These are phyloP conservation scores for Callyntrura guangdongensis DNA, from an alignment of 2,888 invertebrate genomes.

Conservation along the genomic window DNA sequence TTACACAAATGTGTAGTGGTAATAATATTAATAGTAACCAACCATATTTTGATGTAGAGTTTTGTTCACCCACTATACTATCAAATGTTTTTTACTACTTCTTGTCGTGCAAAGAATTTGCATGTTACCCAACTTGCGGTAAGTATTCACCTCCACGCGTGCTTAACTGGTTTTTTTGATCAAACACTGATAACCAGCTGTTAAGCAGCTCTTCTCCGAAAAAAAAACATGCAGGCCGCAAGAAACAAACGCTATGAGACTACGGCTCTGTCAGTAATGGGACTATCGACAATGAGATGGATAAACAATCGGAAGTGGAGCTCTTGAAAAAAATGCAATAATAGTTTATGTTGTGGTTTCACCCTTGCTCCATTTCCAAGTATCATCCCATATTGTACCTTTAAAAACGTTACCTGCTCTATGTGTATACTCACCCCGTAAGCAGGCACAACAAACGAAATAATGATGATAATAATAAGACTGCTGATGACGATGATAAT, in stretches of 20 bases:
- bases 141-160: constrained; percentile 18
- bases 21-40: constrained; percentile 1
- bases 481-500: constrained; percentile 33
- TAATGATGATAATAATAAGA: background rate
- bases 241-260: background rate
- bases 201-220: constrained; percentile 39
- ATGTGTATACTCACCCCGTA: background rate
- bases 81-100: constrained; percentile 4
- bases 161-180: constrained; percentile 45
- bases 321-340: constrained; percentile 61
- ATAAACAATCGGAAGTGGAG: constrained; percentile 71
- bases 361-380: background rate
- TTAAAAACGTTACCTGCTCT: background rate
- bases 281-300: background rate
- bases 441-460: background rate
- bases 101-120: constrained; percentile 68
- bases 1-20: background rate
- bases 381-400: constrained; percentile 23
- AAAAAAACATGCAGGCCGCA: background rate
- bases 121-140: constrained; percentile 50
- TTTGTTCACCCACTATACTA: background rate
- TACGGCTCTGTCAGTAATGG: too few species aligned
- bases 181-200: constrained; percentile 76
- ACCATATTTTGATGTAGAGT: background rate
- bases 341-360: constrained; percentile 70